These are phyloP conservation scores for Phoxinus phoxinus DNA, from an alignment of 2,113 vertebrate genomes.

Conservation along the genomic window DNA sequence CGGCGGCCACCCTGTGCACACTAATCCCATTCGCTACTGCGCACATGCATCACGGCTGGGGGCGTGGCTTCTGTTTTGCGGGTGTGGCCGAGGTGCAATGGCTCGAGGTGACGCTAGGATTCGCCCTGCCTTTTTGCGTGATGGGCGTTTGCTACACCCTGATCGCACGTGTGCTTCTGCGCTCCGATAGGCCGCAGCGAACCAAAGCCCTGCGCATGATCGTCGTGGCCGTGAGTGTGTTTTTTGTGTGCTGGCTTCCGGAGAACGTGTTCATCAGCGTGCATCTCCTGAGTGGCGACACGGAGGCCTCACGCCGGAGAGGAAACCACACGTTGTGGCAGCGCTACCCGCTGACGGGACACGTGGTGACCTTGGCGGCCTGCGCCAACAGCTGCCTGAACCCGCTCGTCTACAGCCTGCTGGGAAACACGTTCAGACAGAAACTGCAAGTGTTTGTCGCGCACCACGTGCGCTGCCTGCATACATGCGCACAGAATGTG, in stretches of 20 bases:
- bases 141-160: conserved; percentile 88
- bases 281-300: conserved; percentile 80
- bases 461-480: conserved; percentile 76
- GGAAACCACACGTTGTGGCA: conserved; percentile 81
- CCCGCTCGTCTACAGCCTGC: conserved; percentile 86
- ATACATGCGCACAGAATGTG: conserved; percentile 63
- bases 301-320: conserved; percentile 64
- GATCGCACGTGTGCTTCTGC: conserved; percentile 78
- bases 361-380: conserved; percentile 88
- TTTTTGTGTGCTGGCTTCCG: conserved; percentile 93
- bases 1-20: conserved; percentile 79
- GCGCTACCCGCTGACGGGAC: conserved; percentile 83
- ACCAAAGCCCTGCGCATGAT: conserved; percentile 89
- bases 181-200: conserved; percentile 74
- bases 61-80: conserved; percentile 87
- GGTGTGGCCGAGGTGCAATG: conserved; percentile 89
- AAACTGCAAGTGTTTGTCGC: conserved; percentile 85
- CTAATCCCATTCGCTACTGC: conserved; percentile 84
- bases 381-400: conserved; percentile 81
- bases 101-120: conserved; percentile 90
- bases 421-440: conserved; percentile 87
- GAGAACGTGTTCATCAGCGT: conserved; percentile 87
- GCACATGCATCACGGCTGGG: conserved; percentile 82
- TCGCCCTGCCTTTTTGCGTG: conserved; percentile 86
- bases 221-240: conserved; percentile 85